Conservation (phyloP, 2,888 invertebrate species). For the Ophion ellenae region DNA sequence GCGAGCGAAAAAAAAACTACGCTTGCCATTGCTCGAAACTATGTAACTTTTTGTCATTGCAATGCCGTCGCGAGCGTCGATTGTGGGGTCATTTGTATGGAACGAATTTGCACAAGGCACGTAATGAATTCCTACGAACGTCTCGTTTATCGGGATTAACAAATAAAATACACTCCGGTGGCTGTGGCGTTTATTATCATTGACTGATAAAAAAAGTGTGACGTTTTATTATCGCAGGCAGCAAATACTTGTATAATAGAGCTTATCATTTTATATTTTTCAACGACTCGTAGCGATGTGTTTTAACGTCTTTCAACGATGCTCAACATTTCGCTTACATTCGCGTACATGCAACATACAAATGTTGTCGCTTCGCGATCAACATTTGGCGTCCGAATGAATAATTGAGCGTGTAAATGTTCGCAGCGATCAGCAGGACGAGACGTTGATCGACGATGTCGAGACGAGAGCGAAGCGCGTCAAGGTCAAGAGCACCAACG, state of each 20-base stretch:
- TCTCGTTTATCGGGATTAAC: slow-evolving; percentile 41
- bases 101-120: background rate
- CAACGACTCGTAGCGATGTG: background rate
- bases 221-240: slow-evolving; percentile 44
- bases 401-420: slow-evolving; percentile 8
- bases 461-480: slow-evolving; percentile 73
- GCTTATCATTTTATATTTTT: slow-evolving; percentile 31
- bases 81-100: no score
- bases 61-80: no score
- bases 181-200: slow-evolving; percentile 43
- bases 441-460: slow-evolving; percentile 49
- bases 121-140: slow-evolving; percentile 23
- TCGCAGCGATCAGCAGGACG: slow-evolving; percentile 61
- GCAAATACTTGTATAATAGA: slow-evolving; percentile 35
- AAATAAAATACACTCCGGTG: slow-evolving; percentile 27
- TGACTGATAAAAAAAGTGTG: slow-evolving; percentile 47
- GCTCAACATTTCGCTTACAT: background rate
- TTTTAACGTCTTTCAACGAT: slow-evolving; percentile 8
- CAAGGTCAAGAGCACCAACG: slow-evolving; percentile 75
- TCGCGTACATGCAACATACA: no score
- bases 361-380: background rate
- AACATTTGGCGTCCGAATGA: background rate
- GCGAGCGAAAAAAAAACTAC: no score
- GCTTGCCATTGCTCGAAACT: no score
- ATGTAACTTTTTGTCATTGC: no score